Percentiles rank a stretch among this genome's conserved stretches.
Conservation (phyloP, 23 tunicate species). For the Diplosoma virens region DNA sequence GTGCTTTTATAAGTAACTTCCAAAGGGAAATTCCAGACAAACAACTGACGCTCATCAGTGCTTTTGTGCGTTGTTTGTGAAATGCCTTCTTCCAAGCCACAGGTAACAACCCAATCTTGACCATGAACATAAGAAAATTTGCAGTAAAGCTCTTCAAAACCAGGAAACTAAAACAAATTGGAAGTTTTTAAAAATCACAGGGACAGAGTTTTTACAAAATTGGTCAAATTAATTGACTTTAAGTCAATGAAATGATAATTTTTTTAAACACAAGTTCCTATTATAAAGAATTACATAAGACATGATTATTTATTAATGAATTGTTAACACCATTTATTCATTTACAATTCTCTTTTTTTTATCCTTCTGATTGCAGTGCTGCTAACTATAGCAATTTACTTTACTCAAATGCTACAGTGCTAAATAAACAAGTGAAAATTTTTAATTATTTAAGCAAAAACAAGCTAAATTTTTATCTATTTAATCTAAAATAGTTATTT, state of each 20-base stretch:
- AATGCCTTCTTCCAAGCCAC: constrained; percentile 90
- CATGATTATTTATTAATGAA: too few species aligned
- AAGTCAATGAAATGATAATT: not conserved
- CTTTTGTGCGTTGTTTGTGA: constrained; percentile 82
- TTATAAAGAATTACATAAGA: too few species aligned
- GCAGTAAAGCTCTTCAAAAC: constrained; percentile 87
- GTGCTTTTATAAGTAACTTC: constrained; percentile 92
- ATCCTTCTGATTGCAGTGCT: too few species aligned
- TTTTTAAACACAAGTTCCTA: too few species aligned
- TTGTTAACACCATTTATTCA: not conserved
- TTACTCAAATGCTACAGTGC: too few species aligned
- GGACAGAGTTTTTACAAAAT: too few species aligned
- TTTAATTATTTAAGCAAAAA: too few species aligned
- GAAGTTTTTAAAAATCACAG: not conserved
- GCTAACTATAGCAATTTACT: too few species aligned
- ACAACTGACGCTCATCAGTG: constrained; percentile 79
- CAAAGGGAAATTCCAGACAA: constrained; percentile 94
- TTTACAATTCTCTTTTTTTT: not conserved
- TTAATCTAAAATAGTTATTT: too few species aligned
- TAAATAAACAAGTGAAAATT: too few species aligned
- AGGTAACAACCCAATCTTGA: constrained; percentile 94
- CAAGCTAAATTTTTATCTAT: too few species aligned
- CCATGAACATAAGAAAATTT: constrained; percentile 81
- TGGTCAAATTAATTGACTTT: too few species aligned
- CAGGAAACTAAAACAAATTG: constrained; percentile 67